Conservation (phyloP, 2,113 vertebrate genomes). For the Cyprinodon variegatus region DNA sequence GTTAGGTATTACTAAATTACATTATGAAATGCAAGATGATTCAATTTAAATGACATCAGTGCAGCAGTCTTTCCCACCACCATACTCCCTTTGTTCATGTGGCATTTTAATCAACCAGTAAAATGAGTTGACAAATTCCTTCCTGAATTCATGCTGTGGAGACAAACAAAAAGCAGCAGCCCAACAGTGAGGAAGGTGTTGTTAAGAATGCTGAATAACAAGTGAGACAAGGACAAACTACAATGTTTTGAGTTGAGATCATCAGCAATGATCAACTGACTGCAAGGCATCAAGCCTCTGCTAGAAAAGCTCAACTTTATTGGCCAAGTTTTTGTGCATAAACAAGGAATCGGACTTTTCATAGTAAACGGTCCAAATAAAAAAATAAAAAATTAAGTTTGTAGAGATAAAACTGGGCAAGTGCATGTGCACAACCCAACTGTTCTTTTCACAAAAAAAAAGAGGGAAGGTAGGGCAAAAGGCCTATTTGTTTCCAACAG, state of each 20-base stretch:
- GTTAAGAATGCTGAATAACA: slow-evolving; percentile 60
- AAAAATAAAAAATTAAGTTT: too few relatives aligned
- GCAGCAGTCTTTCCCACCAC: not conserved
- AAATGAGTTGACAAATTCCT: slow-evolving; percentile 1
- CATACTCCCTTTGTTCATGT: not conserved
- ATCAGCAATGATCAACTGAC: slow-evolving; percentile 1
- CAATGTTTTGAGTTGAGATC: slow-evolving; percentile 34
- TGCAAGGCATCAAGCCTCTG: not conserved
- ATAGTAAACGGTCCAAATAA: too few relatives aligned
- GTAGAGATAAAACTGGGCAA: too few relatives aligned
- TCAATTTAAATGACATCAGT: not conserved
- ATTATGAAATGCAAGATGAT: not conserved
- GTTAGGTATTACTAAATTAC: too few relatives aligned
- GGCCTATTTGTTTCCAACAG: too few relatives aligned
- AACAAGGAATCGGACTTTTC: too few relatives aligned
- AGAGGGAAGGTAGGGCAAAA: too few relatives aligned
- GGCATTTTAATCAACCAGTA: not conserved
- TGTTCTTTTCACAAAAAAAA: too few relatives aligned
- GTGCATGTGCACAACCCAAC: too few relatives aligned
- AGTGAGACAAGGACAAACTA: slow-evolving; percentile 32
- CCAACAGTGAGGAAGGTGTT: slow-evolving; percentile 41
- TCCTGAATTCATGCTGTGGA: slow-evolving; percentile 25
- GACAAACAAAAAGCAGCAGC: slow-evolving; percentile 39
- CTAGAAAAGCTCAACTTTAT: not conserved
- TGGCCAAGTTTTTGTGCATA: not conserved